Conservation (phyloP, 2,888 invertebrate species). For the Pterostichus madidus region DNA sequence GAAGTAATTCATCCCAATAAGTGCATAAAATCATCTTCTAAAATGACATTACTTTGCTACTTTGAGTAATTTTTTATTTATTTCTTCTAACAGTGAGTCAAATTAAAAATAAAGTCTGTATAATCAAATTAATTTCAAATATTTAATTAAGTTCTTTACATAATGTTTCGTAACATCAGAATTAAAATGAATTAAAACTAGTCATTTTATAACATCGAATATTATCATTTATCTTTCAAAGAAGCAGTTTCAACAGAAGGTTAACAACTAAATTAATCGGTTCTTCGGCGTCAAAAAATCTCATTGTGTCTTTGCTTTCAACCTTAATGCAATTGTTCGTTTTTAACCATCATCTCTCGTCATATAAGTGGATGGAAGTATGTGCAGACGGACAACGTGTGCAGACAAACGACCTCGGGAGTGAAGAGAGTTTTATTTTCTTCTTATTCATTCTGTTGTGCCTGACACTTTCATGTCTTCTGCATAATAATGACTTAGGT, state of each 20-base stretch:
- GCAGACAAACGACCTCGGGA: constrained; percentile 15
- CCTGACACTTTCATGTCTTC: constrained; percentile 31
- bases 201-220: background rate
- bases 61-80: too few species aligned
- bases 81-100: too few species aligned
- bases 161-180: background rate
- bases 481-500: constrained; percentile 40
- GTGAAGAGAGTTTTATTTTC: background rate
- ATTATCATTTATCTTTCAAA: background rate
- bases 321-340: constrained; percentile 3
- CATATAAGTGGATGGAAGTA: background rate
- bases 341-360: constrained; percentile 5
- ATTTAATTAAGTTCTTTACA: too few species aligned
- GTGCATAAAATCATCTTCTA: too few species aligned
- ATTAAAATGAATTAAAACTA: background rate
- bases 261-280: background rate
- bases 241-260: constrained; percentile 1
- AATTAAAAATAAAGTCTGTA: too few species aligned
- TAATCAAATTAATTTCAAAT: too few species aligned
- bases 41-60: too few species aligned
- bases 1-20: too few species aligned
- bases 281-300: background rate
- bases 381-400: background rate
- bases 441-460: constrained; percentile 16
- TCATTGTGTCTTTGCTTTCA: background rate